phyloP scores from a whole-genome alignment of 1,140 invertebrate genomes.

The Trinorchestia longiramus region DNA sequence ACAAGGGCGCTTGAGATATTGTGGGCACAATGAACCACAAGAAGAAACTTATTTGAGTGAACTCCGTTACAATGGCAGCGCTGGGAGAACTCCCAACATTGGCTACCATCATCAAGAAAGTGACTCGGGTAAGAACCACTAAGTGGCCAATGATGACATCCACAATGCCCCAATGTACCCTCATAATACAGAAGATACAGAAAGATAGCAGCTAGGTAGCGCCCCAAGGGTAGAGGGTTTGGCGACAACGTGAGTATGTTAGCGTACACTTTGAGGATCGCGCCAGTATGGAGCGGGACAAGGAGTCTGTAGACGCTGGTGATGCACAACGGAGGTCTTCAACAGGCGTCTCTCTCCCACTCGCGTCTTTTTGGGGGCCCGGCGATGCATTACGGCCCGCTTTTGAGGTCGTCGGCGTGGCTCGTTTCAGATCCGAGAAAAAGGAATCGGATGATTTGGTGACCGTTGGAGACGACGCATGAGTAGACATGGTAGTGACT shows the following conservation, averaged over 20 bases:
- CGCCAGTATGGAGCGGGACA: conserved; percentile 40
- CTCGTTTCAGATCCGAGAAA: neutral
- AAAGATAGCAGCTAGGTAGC: neutral
- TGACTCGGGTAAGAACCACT: neutral
- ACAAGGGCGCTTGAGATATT: neutral
- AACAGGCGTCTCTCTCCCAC: neutral
- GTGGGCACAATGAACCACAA: neutral
- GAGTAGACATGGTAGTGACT: neutral
- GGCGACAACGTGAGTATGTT: neutral
- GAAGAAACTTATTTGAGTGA: neutral
- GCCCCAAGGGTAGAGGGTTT: neutral
- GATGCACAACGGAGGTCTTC: neutral
- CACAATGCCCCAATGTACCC: neutral
- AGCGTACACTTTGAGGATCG: conserved; percentile 42
- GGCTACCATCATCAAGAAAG: neutral
- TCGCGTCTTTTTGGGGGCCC: neutral
- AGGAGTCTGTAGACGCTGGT: neutral
- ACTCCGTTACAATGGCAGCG: neutral
- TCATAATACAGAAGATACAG: neutral
- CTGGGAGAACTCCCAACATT: neutral
- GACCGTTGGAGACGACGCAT: neutral
- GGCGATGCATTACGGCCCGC: neutral
- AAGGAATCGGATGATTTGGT: neutral
- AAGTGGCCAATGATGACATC: neutral
- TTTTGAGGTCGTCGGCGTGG: neutral